Evolutionary conservation across 2,888 invertebrate species (phyloP).

Genomic region (Mimas tiliae): DNA sequence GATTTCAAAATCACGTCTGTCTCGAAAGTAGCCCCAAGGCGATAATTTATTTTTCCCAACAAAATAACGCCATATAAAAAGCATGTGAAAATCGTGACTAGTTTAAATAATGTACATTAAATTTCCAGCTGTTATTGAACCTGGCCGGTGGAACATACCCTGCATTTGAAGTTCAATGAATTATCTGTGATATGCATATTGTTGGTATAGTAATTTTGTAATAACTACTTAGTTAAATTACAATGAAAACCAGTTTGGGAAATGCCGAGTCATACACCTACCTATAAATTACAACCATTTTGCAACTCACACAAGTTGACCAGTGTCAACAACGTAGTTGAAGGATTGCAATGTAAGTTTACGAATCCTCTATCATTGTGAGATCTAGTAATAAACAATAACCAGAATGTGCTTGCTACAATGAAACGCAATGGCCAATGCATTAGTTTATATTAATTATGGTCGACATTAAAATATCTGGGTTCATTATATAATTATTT

Average conservation of each 20-base stretch:
- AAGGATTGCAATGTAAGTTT: neutral
- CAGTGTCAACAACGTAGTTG: neutral
- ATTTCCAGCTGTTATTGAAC: neutral
- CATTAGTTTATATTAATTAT: too few species aligned
- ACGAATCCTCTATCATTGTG: neutral
- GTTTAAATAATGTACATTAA: neutral
- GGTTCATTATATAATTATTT: too few species aligned
- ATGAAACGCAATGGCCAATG: neutral
- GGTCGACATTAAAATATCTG: too few species aligned
- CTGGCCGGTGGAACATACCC: neutral
- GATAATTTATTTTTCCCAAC: constrained; percentile 10
- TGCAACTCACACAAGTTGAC: constrained; percentile 22
- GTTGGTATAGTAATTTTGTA: constrained; percentile 18
- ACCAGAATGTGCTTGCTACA: neutral
- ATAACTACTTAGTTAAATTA: constrained; percentile 19
- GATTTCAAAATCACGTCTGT: constrained; percentile 9
- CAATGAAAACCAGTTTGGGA: constrained; percentile 24
- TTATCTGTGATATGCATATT: neutral
- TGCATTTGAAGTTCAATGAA: neutral
- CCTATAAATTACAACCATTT: constrained; percentile 19
- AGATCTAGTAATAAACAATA: neutral
- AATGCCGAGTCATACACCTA: constrained; percentile 19
- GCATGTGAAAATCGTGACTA: neutral
- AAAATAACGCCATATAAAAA: neutral
- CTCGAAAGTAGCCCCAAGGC: constrained; percentile 6